Conservation (phyloP, 2,113 vertebrate species). For the Cervus canadensis region DNA sequence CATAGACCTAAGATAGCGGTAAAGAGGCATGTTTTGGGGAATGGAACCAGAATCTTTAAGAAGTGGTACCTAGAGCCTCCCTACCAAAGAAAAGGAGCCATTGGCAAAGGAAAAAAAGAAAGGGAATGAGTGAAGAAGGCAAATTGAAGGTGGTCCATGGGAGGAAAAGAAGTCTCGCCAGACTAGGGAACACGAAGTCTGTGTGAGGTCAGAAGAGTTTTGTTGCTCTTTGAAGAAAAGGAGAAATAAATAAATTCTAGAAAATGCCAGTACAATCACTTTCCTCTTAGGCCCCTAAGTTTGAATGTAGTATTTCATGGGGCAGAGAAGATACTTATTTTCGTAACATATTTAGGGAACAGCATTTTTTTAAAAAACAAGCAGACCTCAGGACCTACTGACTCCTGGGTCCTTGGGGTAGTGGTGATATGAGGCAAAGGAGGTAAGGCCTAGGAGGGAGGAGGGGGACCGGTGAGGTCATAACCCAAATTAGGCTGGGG, state of each 20-base stretch:
- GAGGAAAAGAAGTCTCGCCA: conserved; percentile 11
- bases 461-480: conserved; percentile 41
- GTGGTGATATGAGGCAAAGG: background rate
- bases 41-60: conserved; percentile 22
- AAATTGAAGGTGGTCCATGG: background rate
- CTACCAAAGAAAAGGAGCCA: background rate
- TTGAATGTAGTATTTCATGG: background rate
- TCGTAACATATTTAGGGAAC: background rate
- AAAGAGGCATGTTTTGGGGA: background rate
- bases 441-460: background rate
- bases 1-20: background rate
- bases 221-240: background rate
- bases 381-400: background rate
- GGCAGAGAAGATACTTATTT: background rate
- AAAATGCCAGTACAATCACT: background rate
- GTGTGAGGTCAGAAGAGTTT: background rate
- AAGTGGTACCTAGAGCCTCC: background rate
- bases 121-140: background rate
- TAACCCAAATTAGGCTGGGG: conserved; percentile 34
- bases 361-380: background rate
- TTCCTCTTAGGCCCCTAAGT: background rate
- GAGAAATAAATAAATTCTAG: background rate
- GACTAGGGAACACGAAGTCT: background rate
- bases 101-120: background rate
- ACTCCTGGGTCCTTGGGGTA: background rate